Percentiles rank a stretch among this genome's conserved stretches.
These are phyloP conservation scores for Leistus spinibarbis DNA, from an alignment of 2,888 invertebrate species.

Conservation along the genomic window DNA sequence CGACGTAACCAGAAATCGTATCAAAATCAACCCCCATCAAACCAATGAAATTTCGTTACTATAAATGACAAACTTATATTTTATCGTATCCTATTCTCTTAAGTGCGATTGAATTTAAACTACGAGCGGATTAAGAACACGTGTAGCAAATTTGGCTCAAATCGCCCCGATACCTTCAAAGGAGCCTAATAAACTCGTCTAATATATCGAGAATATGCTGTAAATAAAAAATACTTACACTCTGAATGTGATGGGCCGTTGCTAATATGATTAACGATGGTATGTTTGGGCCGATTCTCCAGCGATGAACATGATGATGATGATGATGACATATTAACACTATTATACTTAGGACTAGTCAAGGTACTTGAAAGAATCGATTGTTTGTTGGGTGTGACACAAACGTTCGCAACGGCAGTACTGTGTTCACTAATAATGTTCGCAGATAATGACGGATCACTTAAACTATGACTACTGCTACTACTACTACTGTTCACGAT, in stretches of 20 bases:
- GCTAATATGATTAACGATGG: slow-evolving; percentile 31
- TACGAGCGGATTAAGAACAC: too few relatives aligned
- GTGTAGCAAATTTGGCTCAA: too few relatives aligned
- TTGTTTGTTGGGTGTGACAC: slow-evolving; percentile 46
- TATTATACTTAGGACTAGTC: slow-evolving; percentile 56
- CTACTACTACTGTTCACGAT: slow-evolving; percentile 48
- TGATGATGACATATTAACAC: slow-evolving; percentile 47
- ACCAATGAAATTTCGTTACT: too few relatives aligned
- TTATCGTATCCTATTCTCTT: too few relatives aligned
- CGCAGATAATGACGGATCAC: not conserved
- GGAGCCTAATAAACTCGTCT: too few relatives aligned
- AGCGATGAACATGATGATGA: slow-evolving; percentile 12
- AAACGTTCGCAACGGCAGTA: slow-evolving; percentile 19
- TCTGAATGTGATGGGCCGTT: slow-evolving; percentile 38
- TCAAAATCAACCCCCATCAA: too few relatives aligned
- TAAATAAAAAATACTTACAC: slow-evolving; percentile 26
- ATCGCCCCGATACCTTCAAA: too few relatives aligned
- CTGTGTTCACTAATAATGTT: slow-evolving; percentile 31
- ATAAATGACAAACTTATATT: too few relatives aligned
- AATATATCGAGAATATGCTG: too few relatives aligned
- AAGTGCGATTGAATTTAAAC: too few relatives aligned
- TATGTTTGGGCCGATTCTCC: slow-evolving; percentile 26
- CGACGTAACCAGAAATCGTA: too few relatives aligned
- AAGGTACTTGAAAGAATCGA: slow-evolving; percentile 52
- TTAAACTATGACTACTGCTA: slow-evolving; percentile 26